These are phyloP conservation scores for Aplodontia rufa DNA, from an alignment of 2,113 vertebrate genomes.

Conservation along the genomic window DNA sequence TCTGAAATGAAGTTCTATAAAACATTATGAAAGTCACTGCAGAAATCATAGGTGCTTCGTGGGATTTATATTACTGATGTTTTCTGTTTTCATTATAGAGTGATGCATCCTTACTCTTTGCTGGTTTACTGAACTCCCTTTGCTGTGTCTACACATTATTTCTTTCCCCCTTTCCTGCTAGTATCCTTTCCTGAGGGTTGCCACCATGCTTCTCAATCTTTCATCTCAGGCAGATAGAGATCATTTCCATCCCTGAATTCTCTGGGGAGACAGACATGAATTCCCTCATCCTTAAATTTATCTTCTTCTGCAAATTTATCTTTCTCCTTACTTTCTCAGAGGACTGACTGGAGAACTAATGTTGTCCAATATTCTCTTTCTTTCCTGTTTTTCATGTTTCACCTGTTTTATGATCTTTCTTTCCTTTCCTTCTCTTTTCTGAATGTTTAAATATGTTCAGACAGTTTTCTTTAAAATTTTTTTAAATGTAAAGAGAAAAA, in stretches of 20 bases:
- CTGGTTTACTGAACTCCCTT: not conserved
- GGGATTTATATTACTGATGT: not conserved
- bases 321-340: not conserved
- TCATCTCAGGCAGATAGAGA: rapidly evolving
- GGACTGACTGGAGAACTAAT: not conserved
- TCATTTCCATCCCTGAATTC: not conserved
- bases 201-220: too few relatives aligned
- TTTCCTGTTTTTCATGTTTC: not conserved
- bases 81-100: not conserved
- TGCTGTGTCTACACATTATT: not conserved
- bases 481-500: not conserved
- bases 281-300: not conserved
- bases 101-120: not conserved
- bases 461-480: not conserved
- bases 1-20: not conserved
- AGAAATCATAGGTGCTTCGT: not conserved
- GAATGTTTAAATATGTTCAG: not conserved
- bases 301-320: not conserved
- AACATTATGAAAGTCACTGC: not conserved
- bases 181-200: too few relatives aligned
- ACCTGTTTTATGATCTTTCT: not conserved
- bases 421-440: not conserved
- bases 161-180: not conserved
- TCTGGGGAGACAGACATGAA: not conserved
- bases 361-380: not conserved